A percentile compares a stretch with the other conserved stretches of the same genome.
These are phyloP conservation scores for Stramonita haemastoma DNA, from an alignment of 2,888 invertebrate species.

Conservation along the genomic window DNA sequence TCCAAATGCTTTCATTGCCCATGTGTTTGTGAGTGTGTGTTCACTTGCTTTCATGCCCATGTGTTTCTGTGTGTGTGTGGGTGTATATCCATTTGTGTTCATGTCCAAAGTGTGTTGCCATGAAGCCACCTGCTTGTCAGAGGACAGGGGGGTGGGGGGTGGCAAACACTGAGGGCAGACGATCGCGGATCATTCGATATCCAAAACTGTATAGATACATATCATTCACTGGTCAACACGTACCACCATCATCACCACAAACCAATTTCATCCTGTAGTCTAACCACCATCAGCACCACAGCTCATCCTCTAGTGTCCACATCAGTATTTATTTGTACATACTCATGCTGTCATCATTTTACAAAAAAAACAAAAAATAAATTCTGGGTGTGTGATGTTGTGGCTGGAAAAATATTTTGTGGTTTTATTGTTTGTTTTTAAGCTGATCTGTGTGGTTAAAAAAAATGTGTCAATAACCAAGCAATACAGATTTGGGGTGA, in stretches of 20 bases:
- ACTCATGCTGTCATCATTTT: too few species aligned
- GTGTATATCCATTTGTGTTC: background rate
- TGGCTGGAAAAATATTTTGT: too few species aligned
- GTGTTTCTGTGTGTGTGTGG: background rate
- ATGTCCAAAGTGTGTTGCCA: background rate
- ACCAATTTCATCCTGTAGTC: too few species aligned
- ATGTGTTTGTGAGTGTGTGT: background rate
- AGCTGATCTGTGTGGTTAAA: too few species aligned
- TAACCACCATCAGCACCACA: background rate
- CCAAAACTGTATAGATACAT: conserved; percentile 35
- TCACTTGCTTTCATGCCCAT: background rate
- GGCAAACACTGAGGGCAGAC: background rate
- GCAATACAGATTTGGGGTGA: too few species aligned
- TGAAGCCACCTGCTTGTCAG: too few species aligned
- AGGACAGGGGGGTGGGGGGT: background rate
- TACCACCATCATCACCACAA: background rate
- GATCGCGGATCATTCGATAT: conserved; percentile 32
- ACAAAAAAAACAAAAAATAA: too few species aligned
- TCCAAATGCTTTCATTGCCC: too few species aligned
- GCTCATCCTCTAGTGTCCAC: background rate
- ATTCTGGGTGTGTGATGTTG: too few species aligned
- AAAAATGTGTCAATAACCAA: too few species aligned
- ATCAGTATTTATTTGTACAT: background rate
- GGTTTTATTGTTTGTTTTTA: too few species aligned
- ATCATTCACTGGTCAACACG: background rate